Evolutionary conservation across 2,113 vertebrate genomes (phyloP).

Genomic region (Thamnaconus septentrionalis): DNA sequence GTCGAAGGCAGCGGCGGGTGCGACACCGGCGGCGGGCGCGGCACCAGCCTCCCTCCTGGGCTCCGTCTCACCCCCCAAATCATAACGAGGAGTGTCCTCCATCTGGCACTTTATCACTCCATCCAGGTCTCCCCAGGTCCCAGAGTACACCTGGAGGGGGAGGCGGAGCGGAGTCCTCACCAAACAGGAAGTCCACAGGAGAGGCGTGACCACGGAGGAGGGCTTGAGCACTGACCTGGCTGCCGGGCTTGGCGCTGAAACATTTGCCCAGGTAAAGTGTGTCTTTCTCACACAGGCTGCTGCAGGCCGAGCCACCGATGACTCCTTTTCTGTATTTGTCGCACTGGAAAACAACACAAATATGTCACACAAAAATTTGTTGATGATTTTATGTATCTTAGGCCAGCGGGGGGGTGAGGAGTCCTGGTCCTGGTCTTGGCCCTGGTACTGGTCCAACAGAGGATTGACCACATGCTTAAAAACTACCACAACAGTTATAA

Average conservation of each 20-base stretch:
- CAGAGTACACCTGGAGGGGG: slow-evolving; percentile 86
- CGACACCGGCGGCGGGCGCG: no score
- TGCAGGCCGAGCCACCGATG: slow-evolving; percentile 94
- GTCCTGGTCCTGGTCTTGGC: no score
- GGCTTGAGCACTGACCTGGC: slow-evolving; percentile 81
- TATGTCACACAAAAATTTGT: no score
- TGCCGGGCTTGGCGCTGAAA: slow-evolving; percentile 87
- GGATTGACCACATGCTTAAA: no score
- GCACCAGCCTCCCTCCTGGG: slow-evolving; percentile 81
- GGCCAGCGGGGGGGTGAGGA: no score
- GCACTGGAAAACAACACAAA: slow-evolving; percentile 75
- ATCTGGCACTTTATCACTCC: slow-evolving; percentile 95
- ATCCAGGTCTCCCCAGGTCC: slow-evolving; percentile 92
- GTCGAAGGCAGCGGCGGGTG: slow-evolving; percentile 78
- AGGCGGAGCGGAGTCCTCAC: slow-evolving; percentile 1
- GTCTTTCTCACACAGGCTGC: slow-evolving; percentile 92
- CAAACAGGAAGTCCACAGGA: not conserved
- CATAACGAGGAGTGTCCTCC: slow-evolving; percentile 84
- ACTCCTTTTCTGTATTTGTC: slow-evolving; percentile 93
- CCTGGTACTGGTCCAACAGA: no score
- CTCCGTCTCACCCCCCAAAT: slow-evolving; percentile 87
- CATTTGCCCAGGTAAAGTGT: slow-evolving; percentile 95
- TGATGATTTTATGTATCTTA: no score
- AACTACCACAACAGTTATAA: no score
- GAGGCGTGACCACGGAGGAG: not conserved